phyloP scores from a whole-genome alignment of 2,888 invertebrate species.

The Chrysolina haemoptera region DNA sequence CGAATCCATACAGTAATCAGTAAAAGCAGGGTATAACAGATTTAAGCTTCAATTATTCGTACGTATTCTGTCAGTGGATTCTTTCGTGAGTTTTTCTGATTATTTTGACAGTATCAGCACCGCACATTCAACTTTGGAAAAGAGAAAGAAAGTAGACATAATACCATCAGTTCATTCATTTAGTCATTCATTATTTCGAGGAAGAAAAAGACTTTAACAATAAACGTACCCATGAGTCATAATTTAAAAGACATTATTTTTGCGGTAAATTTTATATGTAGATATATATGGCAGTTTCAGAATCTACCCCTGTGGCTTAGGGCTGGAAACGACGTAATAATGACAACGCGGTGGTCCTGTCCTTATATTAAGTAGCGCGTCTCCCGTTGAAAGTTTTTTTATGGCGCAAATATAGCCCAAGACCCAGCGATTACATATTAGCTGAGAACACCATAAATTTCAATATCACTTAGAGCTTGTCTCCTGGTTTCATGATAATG shows the following conservation, averaged over 20 bases:
- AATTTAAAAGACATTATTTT: conserved; percentile 60
- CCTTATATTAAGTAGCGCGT: conserved; percentile 61
- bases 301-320: conserved; percentile 60
- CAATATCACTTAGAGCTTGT: conserved; percentile 55
- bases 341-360: conserved; percentile 61
- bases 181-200: not conserved
- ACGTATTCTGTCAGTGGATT: no score
- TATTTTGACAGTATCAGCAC: no score
- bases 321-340: conserved; percentile 62
- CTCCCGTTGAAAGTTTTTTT: conserved; percentile 61
- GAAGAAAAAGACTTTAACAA: conserved; percentile 8
- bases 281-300: conserved; percentile 61
- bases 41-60: no score
- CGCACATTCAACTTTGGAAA: no score
- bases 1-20: no score
- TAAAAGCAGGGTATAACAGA: no score
- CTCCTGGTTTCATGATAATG: conserved; percentile 31
- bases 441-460: conserved; percentile 56
- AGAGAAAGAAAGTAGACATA: no score
- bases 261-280: conserved; percentile 56
- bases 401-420: conserved; percentile 51
- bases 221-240: conserved; percentile 59
- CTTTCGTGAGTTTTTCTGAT: no score
- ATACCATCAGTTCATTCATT: no score
- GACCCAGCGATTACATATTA: conserved; percentile 57